phyloP scores from a whole-genome alignment of 2,113 vertebrate species.

The Tringa solitaria region DNA sequence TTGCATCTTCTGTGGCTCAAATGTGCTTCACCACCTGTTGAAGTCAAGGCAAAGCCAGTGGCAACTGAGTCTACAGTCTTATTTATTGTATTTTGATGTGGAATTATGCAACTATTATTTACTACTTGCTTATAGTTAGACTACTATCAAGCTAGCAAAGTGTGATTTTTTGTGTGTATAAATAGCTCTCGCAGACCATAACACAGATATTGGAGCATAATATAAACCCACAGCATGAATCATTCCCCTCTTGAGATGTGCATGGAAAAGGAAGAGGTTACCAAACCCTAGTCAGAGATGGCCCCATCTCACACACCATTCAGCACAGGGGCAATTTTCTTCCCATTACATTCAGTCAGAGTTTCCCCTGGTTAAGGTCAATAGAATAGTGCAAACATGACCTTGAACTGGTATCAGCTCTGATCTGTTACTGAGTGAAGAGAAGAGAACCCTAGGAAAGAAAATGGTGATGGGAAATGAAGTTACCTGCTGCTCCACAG shows the following conservation, averaged over 20 bases:
- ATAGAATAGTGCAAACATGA: background rate
- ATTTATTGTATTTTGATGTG: slow-evolving; percentile 56
- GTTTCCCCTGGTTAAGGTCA: background rate
- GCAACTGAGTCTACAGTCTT: background rate
- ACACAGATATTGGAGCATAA: slow-evolving; percentile 42
- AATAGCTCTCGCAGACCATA: slow-evolving; percentile 58
- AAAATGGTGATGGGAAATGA: background rate
- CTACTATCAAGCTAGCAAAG: slow-evolving; percentile 69
- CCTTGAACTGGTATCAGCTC: background rate
- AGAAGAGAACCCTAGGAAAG: background rate
- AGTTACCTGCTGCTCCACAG: background rate
- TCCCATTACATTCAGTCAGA: background rate
- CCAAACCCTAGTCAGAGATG: background rate
- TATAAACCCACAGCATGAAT: slow-evolving; percentile 34
- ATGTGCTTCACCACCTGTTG: background rate
- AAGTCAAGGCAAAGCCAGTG: background rate
- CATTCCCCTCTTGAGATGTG: slow-evolving; percentile 23
- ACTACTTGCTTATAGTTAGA: slow-evolving; percentile 62
- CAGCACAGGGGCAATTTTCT: background rate
- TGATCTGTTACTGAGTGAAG: background rate
- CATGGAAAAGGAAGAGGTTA: slow-evolving; percentile 10
- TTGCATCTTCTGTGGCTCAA: slow-evolving; percentile 39
- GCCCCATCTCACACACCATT: background rate
- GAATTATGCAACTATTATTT: slow-evolving; percentile 73
- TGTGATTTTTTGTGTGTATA: slow-evolving; percentile 60